Conservation (phyloP, 1,140 invertebrate species). For the Teleogryllus occipitalis region DNA sequence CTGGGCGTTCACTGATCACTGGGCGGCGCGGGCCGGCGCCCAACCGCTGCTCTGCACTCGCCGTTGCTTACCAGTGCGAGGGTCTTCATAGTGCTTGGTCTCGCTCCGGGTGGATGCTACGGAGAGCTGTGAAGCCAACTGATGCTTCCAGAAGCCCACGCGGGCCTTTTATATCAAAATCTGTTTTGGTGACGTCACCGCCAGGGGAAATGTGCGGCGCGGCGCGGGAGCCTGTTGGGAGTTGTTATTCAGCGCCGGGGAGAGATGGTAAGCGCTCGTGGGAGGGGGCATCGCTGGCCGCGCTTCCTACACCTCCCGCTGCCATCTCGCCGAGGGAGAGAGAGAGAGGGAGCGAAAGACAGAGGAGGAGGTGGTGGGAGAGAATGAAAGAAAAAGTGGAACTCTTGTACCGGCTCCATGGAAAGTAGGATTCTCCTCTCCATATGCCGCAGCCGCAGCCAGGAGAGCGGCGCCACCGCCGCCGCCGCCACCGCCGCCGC, state of each 20-base stretch:
- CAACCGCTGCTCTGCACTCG: background rate
- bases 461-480: no score
- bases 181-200: conserved; percentile 14
- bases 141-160: conserved; percentile 14
- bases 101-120: conserved; percentile 13
- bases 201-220: conserved; percentile 14
- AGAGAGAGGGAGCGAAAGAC: background rate
- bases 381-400: conserved; percentile 21
- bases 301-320: background rate
- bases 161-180: conserved; percentile 18
- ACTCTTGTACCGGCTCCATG: conserved; percentile 8
- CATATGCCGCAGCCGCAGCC: background rate
- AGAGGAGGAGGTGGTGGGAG: background rate
- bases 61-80: conserved; percentile 19
- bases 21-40: no score
- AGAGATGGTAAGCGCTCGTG: conserved; percentile 6
- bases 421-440: conserved; percentile 10
- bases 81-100: conserved; percentile 17
- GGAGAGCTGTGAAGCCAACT: conserved; percentile 16
- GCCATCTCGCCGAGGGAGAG: background rate
- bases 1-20: background rate
- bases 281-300: background rate
- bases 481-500: no score
- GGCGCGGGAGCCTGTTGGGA: background rate
- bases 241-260: background rate